phyloP scores from a whole-genome alignment of 2,888 invertebrate species.

The Acholoe squamosa region DNA sequence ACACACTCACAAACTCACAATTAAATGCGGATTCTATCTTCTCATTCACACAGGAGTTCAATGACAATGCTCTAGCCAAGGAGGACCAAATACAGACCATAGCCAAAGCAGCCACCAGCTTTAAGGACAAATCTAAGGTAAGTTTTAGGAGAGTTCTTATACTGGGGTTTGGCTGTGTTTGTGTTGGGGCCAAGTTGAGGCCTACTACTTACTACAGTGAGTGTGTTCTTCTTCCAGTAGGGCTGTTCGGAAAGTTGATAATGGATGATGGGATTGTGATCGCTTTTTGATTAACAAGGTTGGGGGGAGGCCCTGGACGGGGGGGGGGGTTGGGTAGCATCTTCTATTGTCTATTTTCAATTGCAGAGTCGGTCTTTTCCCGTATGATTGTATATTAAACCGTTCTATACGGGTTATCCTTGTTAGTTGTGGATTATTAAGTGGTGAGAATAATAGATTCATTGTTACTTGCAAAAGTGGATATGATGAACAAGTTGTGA shows the following conservation, averaged over 20 bases:
- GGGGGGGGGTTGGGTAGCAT: too few relatives aligned
- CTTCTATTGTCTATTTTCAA: too few relatives aligned
- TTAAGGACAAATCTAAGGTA: conserved; percentile 79
- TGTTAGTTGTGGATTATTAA: too few relatives aligned
- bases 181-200: neutral
- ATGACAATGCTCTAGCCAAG: conserved; percentile 77
- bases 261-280: too few relatives aligned
- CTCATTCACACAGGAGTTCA: conserved; percentile 69
- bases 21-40: conserved; percentile 6
- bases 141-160: conserved; percentile 13
- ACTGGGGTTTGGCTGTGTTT: neutral
- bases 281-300: too few relatives aligned
- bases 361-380: too few relatives aligned
- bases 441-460: too few relatives aligned
- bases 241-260: neutral
- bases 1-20: neutral
- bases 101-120: conserved; percentile 76
- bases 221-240: neutral
- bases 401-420: too few relatives aligned
- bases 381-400: too few relatives aligned
- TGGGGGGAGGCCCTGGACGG: too few relatives aligned
- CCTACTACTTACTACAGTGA: neutral
- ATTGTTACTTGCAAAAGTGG: too few relatives aligned
- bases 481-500: too few relatives aligned
- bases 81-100: conserved; percentile 77